Conservation (phyloP, 2,797 vertebrate species). For the Hirundo rustica region DNA sequence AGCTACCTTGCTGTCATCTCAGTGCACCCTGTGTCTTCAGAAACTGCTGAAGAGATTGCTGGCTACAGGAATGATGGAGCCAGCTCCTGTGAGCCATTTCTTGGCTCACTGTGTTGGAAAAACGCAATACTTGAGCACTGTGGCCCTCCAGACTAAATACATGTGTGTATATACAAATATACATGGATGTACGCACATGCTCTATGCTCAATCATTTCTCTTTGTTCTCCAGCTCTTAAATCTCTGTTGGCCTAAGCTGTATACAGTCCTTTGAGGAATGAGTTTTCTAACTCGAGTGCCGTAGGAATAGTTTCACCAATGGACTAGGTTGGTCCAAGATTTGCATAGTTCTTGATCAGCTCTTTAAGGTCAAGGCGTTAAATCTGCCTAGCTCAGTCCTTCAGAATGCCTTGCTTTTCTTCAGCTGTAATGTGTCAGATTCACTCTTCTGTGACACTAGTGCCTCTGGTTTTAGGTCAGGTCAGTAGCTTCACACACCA, state of each 20-base stretch:
- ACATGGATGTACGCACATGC: neutral
- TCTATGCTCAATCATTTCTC: neutral
- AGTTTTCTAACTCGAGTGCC: neutral
- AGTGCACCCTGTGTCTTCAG: neutral
- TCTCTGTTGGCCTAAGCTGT: neutral
- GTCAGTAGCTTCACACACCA: constrained; percentile 26
- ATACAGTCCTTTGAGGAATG: neutral
- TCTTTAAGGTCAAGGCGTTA: neutral
- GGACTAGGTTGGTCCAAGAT: neutral
- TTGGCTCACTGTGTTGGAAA: neutral
- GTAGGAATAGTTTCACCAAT: neutral
- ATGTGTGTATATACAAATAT: fast-evolving
- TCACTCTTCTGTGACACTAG: constrained; percentile 2
- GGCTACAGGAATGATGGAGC: neutral
- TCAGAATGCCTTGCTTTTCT: neutral
- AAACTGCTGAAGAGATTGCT: neutral
- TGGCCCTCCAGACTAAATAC: neutral
- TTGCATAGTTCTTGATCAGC: neutral
- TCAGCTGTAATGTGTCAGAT: neutral
- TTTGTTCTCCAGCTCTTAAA: neutral
- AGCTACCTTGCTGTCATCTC: neutral
- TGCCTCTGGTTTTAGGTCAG: constrained; percentile 31
- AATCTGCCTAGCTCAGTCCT: neutral
- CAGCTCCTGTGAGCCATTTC: neutral
- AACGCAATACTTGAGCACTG: neutral